Base-by-base conservation (phyloP, 2,113 vertebrate species). In the Thinocorus orbignyianus region DNA sequence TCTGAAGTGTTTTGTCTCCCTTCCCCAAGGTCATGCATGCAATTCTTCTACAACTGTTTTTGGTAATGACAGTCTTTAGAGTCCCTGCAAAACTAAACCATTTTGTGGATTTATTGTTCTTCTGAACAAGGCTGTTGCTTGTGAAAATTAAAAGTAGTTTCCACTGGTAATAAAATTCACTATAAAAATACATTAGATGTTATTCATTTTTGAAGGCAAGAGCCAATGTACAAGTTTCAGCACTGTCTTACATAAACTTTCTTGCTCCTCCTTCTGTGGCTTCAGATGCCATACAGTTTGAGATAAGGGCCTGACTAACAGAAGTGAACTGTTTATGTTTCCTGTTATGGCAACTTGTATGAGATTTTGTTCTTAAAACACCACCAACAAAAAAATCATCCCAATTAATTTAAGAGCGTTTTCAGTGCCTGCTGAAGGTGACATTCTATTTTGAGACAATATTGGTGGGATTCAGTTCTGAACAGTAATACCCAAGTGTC, bases 61-160 rank as follows among this genome's bases (percentile, higher is more conserved):
- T 81, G 10, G 22, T 92, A 91, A 91, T 70, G 28, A 33, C 31
- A 70, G 17, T 70, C 46, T 66, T 93, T 90, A 86, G 71, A 78
- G 35, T n/a, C n/a, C 42, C 69, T 79, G 70, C 39, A 87, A 93
- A 91, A 91, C 20, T 6, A 51, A 77, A 64, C 6, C 2, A 30
- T 87, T 93, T 62, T 72, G 12, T 55, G 33, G 33, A 93, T 93
- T 90, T 97, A 85, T 55, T 71, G 18, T 71, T 85, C 77, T 66
- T 78, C 73, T 76, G 61, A 86, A 86, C n/a, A 39, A 33, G 42
- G 60, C 37, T 58, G 19, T 41, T 81, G 54, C 42, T 81, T 39
- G 60, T 60, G 60, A 81, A 93, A 93, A 86, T 86, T 77, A 83
- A 96, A 83, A 62, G 4, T 35, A 79, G 69, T 85, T 95, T 91